Conservation (phyloP, 2,113 vertebrate species). For the Isichthys henryi region DNA sequence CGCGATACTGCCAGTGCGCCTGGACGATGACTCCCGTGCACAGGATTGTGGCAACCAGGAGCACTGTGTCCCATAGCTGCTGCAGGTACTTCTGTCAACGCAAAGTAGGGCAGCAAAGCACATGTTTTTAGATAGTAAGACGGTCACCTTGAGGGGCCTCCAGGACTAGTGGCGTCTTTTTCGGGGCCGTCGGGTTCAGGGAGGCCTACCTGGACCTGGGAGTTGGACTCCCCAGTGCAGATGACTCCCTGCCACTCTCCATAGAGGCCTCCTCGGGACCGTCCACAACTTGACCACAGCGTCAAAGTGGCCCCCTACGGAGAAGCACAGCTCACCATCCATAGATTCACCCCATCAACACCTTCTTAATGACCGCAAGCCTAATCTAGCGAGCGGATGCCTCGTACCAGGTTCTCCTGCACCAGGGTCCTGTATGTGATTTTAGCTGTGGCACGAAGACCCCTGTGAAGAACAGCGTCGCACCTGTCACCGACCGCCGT, state of each 20-base stretch:
- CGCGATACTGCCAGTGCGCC: conserved; percentile 77
- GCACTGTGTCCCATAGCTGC: conserved; percentile 90
- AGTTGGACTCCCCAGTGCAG: conserved; percentile 83
- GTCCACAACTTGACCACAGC: conserved; percentile 87
- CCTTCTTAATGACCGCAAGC: not conserved
- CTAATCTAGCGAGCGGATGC: not conserved
- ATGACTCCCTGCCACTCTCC: conserved; percentile 93
- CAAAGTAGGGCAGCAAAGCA: not conserved
- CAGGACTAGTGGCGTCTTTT: not conserved
- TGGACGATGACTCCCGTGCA: conserved; percentile 84
- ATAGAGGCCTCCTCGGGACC: conserved; percentile 77
- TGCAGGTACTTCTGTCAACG: conserved; percentile 79
- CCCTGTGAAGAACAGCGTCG: conserved; percentile 52
- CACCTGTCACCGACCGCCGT: not conserved
- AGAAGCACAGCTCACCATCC: not conserved
- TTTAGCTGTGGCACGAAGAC: conserved; percentile 74
- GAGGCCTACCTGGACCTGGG: conserved; percentile 77
- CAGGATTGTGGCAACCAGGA: conserved; percentile 80
- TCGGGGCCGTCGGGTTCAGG: not conserved
- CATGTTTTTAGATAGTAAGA: not conserved
- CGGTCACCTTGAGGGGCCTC: not conserved
- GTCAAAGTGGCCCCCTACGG: conserved; percentile 83
- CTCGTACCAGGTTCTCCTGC: conserved; percentile 72
- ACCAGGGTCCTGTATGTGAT: conserved; percentile 80
- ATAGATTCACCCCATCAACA: not conserved